Conservation (phyloP, 2,797 vertebrate species). For the Lacerta viridis region DNA sequence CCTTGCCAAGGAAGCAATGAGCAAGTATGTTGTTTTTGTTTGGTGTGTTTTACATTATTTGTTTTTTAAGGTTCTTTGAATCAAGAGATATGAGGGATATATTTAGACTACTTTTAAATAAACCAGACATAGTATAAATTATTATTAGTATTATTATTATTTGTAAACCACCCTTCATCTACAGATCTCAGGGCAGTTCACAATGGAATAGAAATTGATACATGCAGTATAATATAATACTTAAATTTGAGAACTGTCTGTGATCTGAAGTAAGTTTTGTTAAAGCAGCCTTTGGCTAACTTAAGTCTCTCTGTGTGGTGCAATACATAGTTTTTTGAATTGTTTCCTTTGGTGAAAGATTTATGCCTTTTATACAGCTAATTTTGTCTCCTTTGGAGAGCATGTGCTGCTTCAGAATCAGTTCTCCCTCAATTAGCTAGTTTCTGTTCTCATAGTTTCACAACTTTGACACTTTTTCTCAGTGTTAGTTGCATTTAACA, state of each 20-base stretch:
- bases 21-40: background rate
- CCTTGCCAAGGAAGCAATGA: background rate
- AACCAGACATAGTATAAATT: background rate
- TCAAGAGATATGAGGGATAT: background rate
- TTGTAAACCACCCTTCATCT: too few relatives aligned
- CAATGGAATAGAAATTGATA: background rate
- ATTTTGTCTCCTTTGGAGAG: background rate
- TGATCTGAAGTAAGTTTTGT: background rate
- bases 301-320: background rate
- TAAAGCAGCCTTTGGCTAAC: background rate
- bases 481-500: background rate
- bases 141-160: too few relatives aligned
- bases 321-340: background rate
- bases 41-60: background rate
- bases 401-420: background rate
- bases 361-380: background rate
- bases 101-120: constrained; percentile 13
- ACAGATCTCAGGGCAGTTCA: too few relatives aligned
- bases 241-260: background rate
- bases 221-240: background rate
- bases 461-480: background rate
- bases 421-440: background rate
- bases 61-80: background rate
- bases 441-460: background rate
- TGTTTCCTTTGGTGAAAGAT: background rate